phyloP scores from a whole-genome alignment of 1,140 invertebrate genomes.

The Myzus persicae region DNA sequence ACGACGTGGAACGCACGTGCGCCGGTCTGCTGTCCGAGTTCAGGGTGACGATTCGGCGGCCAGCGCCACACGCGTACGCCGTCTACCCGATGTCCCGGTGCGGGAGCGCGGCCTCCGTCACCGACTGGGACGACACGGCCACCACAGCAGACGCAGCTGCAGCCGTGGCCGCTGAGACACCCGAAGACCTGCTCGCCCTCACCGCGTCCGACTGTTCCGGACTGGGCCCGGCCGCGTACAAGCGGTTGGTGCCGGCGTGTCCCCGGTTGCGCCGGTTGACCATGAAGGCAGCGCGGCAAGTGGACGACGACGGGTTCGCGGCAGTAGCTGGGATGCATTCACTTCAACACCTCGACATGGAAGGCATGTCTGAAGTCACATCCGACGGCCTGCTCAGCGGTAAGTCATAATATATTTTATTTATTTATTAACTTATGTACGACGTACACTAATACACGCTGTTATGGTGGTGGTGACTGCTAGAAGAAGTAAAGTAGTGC shows the following conservation, averaged over 20 bases:
- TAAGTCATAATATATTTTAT: background rate
- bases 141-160: too few species aligned
- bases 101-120: background rate
- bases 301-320: constrained; percentile 37
- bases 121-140: background rate
- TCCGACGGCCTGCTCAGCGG: constrained; percentile 38
- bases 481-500: too few species aligned
- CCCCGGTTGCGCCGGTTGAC: constrained; percentile 9
- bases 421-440: too few species aligned
- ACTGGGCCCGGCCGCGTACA: background rate
- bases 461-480: too few species aligned
- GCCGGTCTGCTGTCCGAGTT: constrained; percentile 51
- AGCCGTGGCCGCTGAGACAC: background rate
- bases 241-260: background rate
- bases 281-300: constrained; percentile 13
- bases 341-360: constrained; percentile 14
- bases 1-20: constrained; percentile 17
- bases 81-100: constrained; percentile 15
- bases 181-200: constrained; percentile 21
- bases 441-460: too few species aligned
- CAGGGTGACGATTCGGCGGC: background rate
- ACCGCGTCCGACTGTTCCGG: constrained; percentile 31
- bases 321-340: constrained; percentile 14
- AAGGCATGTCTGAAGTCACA: background rate
- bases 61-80: background rate